phyloP scores from a whole-genome alignment of 1,140 invertebrate species.

The Euglossa dilemma region DNA sequence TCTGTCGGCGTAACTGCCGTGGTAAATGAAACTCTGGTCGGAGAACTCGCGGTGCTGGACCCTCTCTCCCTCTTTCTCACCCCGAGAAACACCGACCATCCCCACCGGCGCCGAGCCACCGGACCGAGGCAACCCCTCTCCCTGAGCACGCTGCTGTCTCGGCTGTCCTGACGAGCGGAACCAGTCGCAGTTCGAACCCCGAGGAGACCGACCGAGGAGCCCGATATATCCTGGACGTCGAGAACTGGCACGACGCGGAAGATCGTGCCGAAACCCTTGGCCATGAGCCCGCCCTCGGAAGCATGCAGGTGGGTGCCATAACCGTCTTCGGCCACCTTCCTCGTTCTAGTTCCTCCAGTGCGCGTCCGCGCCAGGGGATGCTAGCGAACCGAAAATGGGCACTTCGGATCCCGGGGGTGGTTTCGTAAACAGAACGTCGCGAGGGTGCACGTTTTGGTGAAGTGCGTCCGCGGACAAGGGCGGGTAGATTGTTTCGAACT shows the following conservation, averaged over 20 bases:
- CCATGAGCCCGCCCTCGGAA: conserved; percentile 75
- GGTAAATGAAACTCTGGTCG: conserved; percentile 19
- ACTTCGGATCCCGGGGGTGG: too few relatives aligned
- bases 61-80: conserved; percentile 25
- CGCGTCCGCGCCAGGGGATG: too few relatives aligned
- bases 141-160: conserved; percentile 57
- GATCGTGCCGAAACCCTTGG: conserved; percentile 70
- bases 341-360: too few relatives aligned
- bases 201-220: conserved; percentile 54
- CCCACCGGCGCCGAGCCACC: conserved; percentile 64
- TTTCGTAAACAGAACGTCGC: too few relatives aligned
- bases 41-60: background rate
- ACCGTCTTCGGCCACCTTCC: too few relatives aligned
- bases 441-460: too few relatives aligned
- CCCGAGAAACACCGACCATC: conserved; percentile 55
- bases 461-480: too few relatives aligned
- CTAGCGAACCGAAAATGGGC: too few relatives aligned
- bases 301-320: conserved; percentile 75
- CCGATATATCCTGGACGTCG: conserved; percentile 59
- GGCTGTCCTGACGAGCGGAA: conserved; percentile 55
- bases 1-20: background rate
- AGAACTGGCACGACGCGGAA: conserved; percentile 47
- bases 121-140: conserved; percentile 51
- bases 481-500: too few relatives aligned
- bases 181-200: conserved; percentile 70